Evolutionary conservation across 2,113 vertebrate genomes (phyloP).

Genomic region (Rallus limicola): DNA sequence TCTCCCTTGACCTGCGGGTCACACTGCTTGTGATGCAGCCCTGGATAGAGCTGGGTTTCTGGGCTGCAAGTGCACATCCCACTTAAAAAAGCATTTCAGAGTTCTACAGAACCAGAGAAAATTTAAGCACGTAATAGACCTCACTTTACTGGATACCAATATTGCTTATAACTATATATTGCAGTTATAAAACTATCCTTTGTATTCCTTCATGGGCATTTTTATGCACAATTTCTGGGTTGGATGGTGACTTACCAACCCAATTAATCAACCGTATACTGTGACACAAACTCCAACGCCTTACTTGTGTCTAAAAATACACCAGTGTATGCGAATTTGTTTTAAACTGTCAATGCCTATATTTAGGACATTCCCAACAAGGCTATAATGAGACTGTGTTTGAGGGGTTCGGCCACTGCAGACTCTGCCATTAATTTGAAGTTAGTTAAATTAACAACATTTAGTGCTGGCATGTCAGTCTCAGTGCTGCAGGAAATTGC

Average conservation of each 20-base stretch:
- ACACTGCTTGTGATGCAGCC: too few relatives aligned
- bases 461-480: conserved; percentile 88
- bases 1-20: too few relatives aligned
- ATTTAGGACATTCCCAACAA: conserved; percentile 84
- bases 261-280: conserved; percentile 84
- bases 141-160: conserved; percentile 5
- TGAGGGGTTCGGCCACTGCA: conserved; percentile 78
- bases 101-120: background rate
- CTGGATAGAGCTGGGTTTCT: too few relatives aligned
- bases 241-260: conserved; percentile 75
- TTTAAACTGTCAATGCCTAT: conserved; percentile 83
- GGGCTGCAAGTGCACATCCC: background rate
- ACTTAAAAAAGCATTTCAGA: background rate
- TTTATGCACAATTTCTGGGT: conserved; percentile 72
- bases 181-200: conserved; percentile 55
- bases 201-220: conserved; percentile 60
- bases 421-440: conserved; percentile 87
- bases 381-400: conserved; percentile 89
- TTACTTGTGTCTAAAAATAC: conserved; percentile 81
- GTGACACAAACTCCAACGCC: conserved; percentile 84
- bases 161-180: conserved; percentile 29
- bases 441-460: conserved; percentile 91
- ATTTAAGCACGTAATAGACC: background rate
- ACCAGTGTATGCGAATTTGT: conserved; percentile 80
- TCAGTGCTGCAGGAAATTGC: conserved; percentile 87